These are phyloP conservation scores for Enteromius thamalakanensis DNA, from an alignment of 2,797 vertebrate species.

Conservation along the genomic window DNA sequence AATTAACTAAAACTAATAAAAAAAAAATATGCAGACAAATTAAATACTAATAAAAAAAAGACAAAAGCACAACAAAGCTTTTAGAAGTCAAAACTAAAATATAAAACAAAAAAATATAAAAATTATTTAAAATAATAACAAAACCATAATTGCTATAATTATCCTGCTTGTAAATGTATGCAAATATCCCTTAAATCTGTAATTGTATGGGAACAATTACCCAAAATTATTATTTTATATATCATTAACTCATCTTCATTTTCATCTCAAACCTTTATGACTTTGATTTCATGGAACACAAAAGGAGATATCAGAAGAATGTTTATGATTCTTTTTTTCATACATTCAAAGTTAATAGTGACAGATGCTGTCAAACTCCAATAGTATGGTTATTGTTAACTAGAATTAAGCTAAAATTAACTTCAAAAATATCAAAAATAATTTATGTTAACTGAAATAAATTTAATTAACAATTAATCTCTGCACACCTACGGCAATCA, in stretches of 20 bases:
- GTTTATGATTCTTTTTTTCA: background rate
- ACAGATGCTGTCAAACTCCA: background rate
- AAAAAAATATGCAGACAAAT: background rate
- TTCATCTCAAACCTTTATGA: background rate
- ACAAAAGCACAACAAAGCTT: background rate
- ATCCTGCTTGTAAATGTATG: background rate
- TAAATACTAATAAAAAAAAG: background rate
- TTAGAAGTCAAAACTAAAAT: background rate
- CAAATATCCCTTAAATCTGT: background rate
- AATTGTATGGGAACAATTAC: background rate
- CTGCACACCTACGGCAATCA: no score
- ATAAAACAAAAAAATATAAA: background rate
- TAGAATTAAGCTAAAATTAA: background rate
- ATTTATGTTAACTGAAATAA: background rate
- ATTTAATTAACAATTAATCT: background rate
- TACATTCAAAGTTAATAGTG: background rate
- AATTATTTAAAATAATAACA: background rate
- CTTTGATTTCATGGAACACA: background rate
- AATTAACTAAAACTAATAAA: background rate
- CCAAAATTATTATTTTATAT: background rate
- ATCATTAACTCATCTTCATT: background rate
- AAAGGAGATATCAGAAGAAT: background rate
- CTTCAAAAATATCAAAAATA: background rate
- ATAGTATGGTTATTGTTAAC: background rate
- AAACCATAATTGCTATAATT: background rate